phyloP scores from a whole-genome alignment of 1,140 invertebrate genomes.

The Geopemphigus sp. region DNA sequence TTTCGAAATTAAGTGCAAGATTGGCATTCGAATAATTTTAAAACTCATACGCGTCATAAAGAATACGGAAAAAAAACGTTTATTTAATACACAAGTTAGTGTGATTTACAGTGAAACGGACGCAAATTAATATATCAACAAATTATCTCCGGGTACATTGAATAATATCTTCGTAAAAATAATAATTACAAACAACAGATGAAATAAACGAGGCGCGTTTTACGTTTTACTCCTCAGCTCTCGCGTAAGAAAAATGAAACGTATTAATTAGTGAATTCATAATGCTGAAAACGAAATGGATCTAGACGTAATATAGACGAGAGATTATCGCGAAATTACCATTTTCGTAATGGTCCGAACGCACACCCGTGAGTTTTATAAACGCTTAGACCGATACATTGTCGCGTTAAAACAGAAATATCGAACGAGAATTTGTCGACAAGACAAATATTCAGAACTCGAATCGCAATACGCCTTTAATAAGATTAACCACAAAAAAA shows the following conservation, averaged over 20 bases:
- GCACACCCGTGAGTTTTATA: background rate
- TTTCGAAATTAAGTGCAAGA: too few relatives aligned
- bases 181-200: slow-evolving; percentile 3
- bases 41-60: too few relatives aligned
- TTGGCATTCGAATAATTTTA: too few relatives aligned
- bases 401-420: too few relatives aligned
- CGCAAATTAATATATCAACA: background rate
- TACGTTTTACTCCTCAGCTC: background rate
- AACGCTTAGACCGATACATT: background rate
- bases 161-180: background rate
- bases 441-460: too few relatives aligned
- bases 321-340: background rate
- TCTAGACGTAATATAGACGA: background rate
- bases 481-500: too few relatives aligned
- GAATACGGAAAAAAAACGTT: too few relatives aligned
- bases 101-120: background rate
- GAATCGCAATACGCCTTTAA: too few relatives aligned
- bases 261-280: background rate
- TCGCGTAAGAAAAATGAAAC: background rate
- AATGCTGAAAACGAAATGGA: background rate
- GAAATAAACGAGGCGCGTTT: background rate
- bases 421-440: too few relatives aligned
- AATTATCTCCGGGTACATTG: background rate
- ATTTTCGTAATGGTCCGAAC: background rate
- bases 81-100: too few relatives aligned